Evolutionary conservation across 2,888 invertebrate species (phyloP), one percentile per base, ranked within the genome.

Genomic region (Gymnoscelis rufifasciata): DNA sequence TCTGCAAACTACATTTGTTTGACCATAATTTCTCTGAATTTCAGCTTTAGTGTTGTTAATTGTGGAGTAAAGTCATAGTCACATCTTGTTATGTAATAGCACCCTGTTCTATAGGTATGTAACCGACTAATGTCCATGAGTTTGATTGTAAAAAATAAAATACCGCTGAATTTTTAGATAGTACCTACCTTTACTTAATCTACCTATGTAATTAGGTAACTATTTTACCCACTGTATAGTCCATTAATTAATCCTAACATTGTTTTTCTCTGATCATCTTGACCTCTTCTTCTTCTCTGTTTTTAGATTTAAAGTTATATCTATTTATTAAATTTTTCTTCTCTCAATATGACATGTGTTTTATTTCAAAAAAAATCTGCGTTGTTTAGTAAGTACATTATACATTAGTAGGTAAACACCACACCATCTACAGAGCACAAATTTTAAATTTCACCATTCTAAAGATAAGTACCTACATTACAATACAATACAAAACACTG

Each of bases 241-340:
- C 71, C 72, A 78, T 74, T 75, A 70, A 71, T 71, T 66, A 78
- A 71, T 74, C 70, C 68, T 74, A 62, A 71, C 64, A 71, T 67
- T 51, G 58, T 70, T 77, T 83, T 37, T 68, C 66, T 71, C 76
- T 70, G 24, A 67, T 19, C 66, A 72, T 70, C 75, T 78, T 69
- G 60, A 74, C 70, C 71, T 76, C 74, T 72, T 80, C 81, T 71
- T 73, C 76, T 78, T 78, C 69, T 75, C 74, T 79, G 83, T 83
- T 86, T 43, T 78, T 78, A 86, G 80, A 83, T 72, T 79, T 78
- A 80, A 81, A 73, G 79, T 82, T 78, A 78, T 80, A 83, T 79
- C 82, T 86, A 88, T 84, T 86, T 87, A 88, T 84, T 88, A 88
- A 87, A 87, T 80, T 79, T 83, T 83, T 84, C 86, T 86, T 84